phyloP scores from a whole-genome alignment of 2,113 vertebrate genomes.

The Geothlypis trichas region DNA sequence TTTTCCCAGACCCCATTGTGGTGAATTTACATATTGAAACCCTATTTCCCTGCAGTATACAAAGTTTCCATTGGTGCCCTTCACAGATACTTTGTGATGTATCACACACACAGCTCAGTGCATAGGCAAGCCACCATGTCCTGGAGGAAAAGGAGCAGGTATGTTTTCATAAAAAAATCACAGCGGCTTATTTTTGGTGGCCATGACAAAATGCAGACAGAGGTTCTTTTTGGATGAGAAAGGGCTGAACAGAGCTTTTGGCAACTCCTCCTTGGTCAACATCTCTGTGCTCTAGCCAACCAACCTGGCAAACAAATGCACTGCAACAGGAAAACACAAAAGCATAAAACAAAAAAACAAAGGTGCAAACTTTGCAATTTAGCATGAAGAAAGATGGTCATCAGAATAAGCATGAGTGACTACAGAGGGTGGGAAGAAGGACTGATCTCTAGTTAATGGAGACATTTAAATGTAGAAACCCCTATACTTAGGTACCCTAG shows the following conservation, averaged over 20 bases:
- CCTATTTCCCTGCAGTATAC: background rate
- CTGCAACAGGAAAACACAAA: background rate
- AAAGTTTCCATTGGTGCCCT: background rate
- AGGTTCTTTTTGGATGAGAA: background rate
- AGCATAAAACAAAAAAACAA: background rate
- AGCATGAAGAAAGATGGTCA: background rate
- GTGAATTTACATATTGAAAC: background rate
- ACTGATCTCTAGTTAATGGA: background rate
- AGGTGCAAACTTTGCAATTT: background rate
- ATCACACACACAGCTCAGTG: background rate
- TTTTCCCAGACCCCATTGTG: background rate
- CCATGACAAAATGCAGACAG: background rate
- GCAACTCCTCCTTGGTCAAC: background rate
- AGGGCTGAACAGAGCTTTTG: background rate
- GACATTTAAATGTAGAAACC: background rate
- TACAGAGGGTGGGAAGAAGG: background rate
- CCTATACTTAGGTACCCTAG: no score
- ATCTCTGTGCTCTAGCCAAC: background rate
- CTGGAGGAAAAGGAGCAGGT: background rate
- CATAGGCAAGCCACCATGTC: background rate
- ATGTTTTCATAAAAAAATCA: conserved; percentile 9
- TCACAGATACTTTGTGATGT: background rate
- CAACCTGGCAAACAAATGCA: conserved; percentile 16
- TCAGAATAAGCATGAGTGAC: background rate
- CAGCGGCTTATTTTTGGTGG: background rate